Base-by-base conservation (phyloP, 2,113 vertebrate genomes). In the Todiramphus chloris region DNA sequence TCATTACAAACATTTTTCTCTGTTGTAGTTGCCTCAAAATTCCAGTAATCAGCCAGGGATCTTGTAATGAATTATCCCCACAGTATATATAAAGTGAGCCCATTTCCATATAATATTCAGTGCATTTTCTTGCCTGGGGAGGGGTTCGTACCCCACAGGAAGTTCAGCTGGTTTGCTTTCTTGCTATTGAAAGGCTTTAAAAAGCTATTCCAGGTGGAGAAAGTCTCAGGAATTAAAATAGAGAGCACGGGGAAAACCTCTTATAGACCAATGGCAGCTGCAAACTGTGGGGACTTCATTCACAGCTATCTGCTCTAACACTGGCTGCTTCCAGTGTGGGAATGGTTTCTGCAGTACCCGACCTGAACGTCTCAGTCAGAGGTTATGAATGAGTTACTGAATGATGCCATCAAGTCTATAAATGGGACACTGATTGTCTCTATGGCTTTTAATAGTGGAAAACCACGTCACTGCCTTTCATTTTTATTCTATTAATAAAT, bases 401-500 rank as follows among this genome's bases (percentile, higher is more conserved):
- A 58, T 87, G 73, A 92, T 1, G 0, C 60, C 24, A 31, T 78
- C 11, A 13, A 50, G 77, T 39, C n/a, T 85, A 59, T 83, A 77
- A 82, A 87, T 51, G 74, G 93, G 86, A 81, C 69, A n/a, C 39
- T 44, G 73, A 81, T 92, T 89, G 81, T 94, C 70, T 83, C 44
- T 23, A 2, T 96, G 92, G 82, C 87, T 89, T 91, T 91, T 86
- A 85, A 82, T 62, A 87, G 81, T 89, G 93, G 89, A 90, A 96
- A 96, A 95, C n/a, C 31, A 30, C 87, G 77, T 94, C 94, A 94
- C 93, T 94, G 83, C 94, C 91, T 95, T 96, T 95, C 48, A 25
- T 59, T 95, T 96, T 94, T 75, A 94, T 94, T 87, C 80, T 94
- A 58, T 91, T 94, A 97, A 97, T 95, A 97, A 96, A 97, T 91